Percentiles rank a stretch among this genome's conserved stretches.
Evolutionary conservation across 2,113 vertebrate species (phyloP).

Genomic region (Colaptes auratus): DNA sequence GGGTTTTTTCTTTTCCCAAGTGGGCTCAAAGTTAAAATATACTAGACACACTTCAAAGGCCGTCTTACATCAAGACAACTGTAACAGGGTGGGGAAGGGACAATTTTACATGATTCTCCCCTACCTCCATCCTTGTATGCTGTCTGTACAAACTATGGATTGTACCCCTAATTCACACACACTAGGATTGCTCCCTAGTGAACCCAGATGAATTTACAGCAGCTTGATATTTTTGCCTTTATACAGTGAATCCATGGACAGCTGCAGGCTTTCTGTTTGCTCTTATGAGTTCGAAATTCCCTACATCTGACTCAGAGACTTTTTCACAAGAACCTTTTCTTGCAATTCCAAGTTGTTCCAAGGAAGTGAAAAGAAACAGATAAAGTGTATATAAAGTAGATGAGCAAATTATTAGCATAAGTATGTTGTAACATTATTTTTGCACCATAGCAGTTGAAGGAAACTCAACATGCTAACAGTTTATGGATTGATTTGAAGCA

Average conservation of each 20-base stretch:
- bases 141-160: not conserved
- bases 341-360: not conserved
- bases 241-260: not conserved
- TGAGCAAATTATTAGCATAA: not conserved
- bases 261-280: not conserved
- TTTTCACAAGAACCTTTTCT: not conserved
- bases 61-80: not conserved
- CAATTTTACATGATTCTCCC: rapidly evolving
- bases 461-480: not conserved
- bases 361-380: not conserved
- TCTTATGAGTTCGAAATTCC: not conserved
- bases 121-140: not conserved
- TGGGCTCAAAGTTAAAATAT: not conserved
- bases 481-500: not conserved
- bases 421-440: not conserved
- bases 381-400: not conserved
- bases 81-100: not conserved
- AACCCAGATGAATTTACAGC: not conserved
- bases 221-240: not conserved
- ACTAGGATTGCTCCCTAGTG: not conserved
- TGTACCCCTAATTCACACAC: not conserved
- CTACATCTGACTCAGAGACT: not conserved
- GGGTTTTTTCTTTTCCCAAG: not conserved
- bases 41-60: not conserved
- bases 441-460: not conserved